These are phyloP conservation scores for Mustelus asterias DNA, from an alignment of 2,113 vertebrate species.

Conservation along the genomic window DNA sequence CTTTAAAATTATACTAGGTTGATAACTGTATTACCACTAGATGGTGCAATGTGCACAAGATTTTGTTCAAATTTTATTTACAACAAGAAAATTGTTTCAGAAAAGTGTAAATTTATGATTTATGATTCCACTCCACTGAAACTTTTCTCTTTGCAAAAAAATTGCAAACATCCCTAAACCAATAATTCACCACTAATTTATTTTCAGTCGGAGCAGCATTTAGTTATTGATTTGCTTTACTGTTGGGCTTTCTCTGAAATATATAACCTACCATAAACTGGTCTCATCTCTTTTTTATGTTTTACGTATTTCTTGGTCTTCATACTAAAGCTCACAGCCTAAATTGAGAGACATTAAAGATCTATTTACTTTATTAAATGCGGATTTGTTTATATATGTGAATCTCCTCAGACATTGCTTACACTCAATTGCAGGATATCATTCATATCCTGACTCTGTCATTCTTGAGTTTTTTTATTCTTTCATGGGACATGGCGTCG, in stretches of 20 bases:
- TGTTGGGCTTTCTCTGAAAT: neutral
- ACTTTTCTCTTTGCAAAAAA: neutral
- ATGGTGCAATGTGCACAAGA: constrained; percentile 29
- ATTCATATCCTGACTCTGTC: neutral
- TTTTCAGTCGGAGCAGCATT: neutral
- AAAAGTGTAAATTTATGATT: neutral
- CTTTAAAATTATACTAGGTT: no score
- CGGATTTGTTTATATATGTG: neutral
- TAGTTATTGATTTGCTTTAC: neutral
- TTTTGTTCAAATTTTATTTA: neutral
- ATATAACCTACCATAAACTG: neutral
- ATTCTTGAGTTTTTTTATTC: neutral
- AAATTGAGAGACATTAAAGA: neutral
- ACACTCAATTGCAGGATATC: neutral
- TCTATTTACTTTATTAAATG: neutral
- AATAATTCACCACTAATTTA: neutral
- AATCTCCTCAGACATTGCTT: neutral
- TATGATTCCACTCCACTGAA: neutral
- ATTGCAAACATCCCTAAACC: neutral
- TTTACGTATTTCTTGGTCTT: neutral
- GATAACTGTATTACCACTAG: neutral
- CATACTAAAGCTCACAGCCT: neutral
- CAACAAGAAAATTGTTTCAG: neutral
- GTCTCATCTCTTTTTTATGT: neutral
- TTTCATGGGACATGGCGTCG: no score